Percentiles rank a stretch among this genome's conserved stretches.
Conservation (phyloP, 2,888 invertebrate species). For the Phragmatobia fuliginosa region DNA sequence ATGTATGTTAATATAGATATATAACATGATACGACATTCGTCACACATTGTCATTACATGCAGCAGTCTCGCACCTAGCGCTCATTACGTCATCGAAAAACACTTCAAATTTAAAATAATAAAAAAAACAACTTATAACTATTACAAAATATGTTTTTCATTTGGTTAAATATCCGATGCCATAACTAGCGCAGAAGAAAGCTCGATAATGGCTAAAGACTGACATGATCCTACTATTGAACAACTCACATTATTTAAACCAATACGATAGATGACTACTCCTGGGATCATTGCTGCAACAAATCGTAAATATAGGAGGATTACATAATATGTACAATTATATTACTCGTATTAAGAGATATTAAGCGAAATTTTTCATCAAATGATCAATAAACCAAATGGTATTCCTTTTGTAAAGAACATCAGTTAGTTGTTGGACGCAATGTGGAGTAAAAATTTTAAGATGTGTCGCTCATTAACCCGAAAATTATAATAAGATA, state of each 20-base stretch:
- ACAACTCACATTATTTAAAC: constrained; percentile 44
- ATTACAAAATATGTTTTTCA: constrained; percentile 8
- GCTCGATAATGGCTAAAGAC: constrained; percentile 37
- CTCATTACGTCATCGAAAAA: constrained; percentile 36
- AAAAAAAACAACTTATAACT: not conserved
- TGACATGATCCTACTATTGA: constrained; percentile 41
- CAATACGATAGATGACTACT: constrained; percentile 43
- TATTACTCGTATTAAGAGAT: constrained; percentile 22
- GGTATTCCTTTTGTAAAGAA: not conserved
- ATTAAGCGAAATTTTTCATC: constrained; percentile 14
- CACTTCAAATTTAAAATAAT: not conserved
- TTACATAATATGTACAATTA: constrained; percentile 54
- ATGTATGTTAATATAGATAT: constrained; percentile 46
- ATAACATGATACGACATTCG: constrained; percentile 44
- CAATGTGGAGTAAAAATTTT: not conserved
- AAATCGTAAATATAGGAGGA: constrained; percentile 50
- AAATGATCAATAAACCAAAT: not conserved
- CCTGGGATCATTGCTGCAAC: constrained; percentile 55
- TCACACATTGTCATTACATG: constrained; percentile 58
- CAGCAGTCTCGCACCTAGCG: constrained; percentile 41
- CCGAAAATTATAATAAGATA: not conserved
- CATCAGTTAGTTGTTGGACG: not conserved
- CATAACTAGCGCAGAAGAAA: constrained; percentile 40
- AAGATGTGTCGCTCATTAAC: not conserved
- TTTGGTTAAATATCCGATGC: constrained; percentile 33